Conservation (phyloP, 2,113 vertebrate genomes). For the Formicarius rufipectus region DNA sequence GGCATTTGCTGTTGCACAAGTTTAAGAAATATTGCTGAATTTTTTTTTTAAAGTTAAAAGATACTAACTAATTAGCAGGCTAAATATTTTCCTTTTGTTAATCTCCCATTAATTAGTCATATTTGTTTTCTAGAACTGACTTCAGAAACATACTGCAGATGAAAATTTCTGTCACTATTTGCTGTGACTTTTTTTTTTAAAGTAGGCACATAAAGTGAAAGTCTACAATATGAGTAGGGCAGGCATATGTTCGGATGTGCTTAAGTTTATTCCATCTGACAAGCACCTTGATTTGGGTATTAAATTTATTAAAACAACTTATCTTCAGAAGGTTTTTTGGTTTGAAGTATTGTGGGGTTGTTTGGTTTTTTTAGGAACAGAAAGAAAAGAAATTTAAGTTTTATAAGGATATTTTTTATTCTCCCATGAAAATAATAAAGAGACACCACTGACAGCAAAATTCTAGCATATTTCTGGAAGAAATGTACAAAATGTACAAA, state of each 20-base stretch:
- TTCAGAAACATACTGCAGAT: background rate
- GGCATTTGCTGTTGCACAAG: background rate
- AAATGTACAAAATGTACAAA: background rate
- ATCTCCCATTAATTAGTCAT: background rate
- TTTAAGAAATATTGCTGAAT: background rate
- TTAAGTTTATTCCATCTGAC: background rate
- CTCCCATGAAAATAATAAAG: background rate
- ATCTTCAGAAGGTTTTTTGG: background rate
- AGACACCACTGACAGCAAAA: background rate
- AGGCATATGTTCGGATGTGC: background rate
- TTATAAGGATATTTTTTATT: background rate
- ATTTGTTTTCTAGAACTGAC: background rate
- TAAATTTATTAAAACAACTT: background rate
- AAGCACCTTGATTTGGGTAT: background rate
- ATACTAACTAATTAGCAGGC: background rate
- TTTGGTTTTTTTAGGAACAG: background rate
- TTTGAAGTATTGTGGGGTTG: background rate
- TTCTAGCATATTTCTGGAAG: background rate
- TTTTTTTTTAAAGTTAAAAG: background rate
- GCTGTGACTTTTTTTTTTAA: background rate
- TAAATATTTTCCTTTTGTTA: background rate
- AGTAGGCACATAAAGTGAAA: background rate
- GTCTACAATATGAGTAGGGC: background rate
- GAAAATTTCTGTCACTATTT: background rate
- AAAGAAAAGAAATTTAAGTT: background rate